Percentiles rank a stretch among this genome's conserved stretches.
phyloP scores from a whole-genome alignment of 2,113 vertebrate genomes.

The Scomber japonicus region DNA sequence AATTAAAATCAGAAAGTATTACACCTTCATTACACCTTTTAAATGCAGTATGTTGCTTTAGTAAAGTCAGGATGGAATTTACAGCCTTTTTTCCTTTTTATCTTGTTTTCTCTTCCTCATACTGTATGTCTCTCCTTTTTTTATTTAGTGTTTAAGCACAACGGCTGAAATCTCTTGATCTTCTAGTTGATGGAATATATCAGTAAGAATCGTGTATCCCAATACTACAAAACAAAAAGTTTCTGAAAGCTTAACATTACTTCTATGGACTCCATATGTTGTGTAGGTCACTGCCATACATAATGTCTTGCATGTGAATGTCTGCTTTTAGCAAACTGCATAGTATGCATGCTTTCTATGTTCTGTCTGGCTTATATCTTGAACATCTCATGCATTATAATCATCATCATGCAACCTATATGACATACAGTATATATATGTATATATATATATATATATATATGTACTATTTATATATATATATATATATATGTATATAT shows the following conservation, averaged over 20 bases:
- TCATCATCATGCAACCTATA: neutral
- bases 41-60: neutral
- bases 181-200: neutral
- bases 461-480: too few species aligned
- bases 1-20: neutral
- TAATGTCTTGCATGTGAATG: neutral
- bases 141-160: slow-evolving; percentile 24
- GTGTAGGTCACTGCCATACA: neutral
- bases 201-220: neutral
- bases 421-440: neutral
- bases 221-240: neutral
- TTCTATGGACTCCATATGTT: neutral
- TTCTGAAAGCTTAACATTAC: neutral
- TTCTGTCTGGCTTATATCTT: slow-evolving; percentile 44
- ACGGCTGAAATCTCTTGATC: neutral
- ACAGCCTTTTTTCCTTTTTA: neutral
- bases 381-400: slow-evolving; percentile 16
- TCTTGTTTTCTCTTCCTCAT: neutral
- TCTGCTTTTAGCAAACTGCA: neutral
- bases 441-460: too few species aligned
- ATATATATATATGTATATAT: too few species aligned
- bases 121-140: slow-evolving; percentile 11
- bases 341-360: neutral
- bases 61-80: neutral
- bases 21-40: slow-evolving; percentile 1